Conservation (phyloP, 2,888 invertebrate genomes). For the Pycnomerus fuliginosus region DNA sequence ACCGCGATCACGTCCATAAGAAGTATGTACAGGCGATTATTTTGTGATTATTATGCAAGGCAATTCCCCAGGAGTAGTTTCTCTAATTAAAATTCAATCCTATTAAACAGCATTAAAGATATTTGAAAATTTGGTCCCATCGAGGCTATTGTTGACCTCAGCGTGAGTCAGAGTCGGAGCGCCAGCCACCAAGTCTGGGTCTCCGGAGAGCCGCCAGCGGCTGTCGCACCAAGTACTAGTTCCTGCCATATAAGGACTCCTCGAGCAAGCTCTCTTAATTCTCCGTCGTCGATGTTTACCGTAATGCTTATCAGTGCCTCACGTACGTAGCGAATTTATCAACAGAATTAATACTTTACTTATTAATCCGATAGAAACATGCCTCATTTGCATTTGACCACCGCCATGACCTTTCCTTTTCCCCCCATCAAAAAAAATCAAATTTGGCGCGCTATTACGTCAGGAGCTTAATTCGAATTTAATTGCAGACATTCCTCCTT, state of each 20-base stretch:
- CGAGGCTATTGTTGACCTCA: slow-evolving; percentile 12
- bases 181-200: slow-evolving; percentile 32
- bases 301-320: slow-evolving; percentile 24
- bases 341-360: slow-evolving; percentile 22
- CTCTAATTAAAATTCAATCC: too few relatives aligned
- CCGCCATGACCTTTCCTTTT: background rate
- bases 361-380: background rate
- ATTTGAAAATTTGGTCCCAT: background rate
- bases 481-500: background rate
- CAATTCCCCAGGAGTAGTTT: too few relatives aligned
- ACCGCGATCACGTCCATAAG: too few relatives aligned
- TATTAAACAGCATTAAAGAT: too few relatives aligned
- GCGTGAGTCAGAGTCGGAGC: slow-evolving; percentile 22
- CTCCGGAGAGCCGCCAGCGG: slow-evolving; percentile 23
- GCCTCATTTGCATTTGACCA: background rate
- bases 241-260: slow-evolving; percentile 23
- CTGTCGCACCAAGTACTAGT: slow-evolving; percentile 23
- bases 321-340: slow-evolving; percentile 25
- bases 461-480: background rate
- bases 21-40: too few relatives aligned
- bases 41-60: too few relatives aligned
- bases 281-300: slow-evolving; percentile 15
- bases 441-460: background rate
- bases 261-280: slow-evolving; percentile 22
- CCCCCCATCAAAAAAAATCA: background rate